Base-by-base conservation (phyloP, 1,140 invertebrate genomes). In the Agrilus planipennis region DNA sequence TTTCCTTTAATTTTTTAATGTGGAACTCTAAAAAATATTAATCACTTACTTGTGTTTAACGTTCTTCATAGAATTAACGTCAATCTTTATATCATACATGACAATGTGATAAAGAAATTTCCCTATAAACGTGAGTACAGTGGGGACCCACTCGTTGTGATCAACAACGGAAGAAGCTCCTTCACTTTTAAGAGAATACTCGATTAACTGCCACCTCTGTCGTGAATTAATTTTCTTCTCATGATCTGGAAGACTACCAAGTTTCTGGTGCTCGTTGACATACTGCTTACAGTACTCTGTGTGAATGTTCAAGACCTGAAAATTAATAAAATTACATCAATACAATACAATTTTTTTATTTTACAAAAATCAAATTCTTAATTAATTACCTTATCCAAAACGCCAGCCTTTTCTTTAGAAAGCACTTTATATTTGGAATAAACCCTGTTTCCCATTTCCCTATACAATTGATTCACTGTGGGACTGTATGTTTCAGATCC, bases 81-180 rank as follows among this genome's bases (percentile, higher is more conserved):
- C 74, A 42, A 91, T 71, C 65, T 89, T 89, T 9, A 91, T 65
- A 60, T 92, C 86, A 34, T 81, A 76, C 42, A 91, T 69, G 7
- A 94, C 80, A 20, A 93, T 86, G 36, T 85, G 79, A 54, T 89
- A 91, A 0, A 94, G 67, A 58, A 91, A 90, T 51, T 81, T 80
- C 14, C 90, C 90, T 21, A 84, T 64, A 28, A 68, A 70, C 11
- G 62, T 55, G 4, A 76, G 54, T 7, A 81, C 67, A 3, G 55
- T 49, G 0, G 83, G 78, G 3, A 49, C 47, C 86, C 85, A 90
- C 1, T 60, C 53, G 12, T 69, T 64, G 47, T 76, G 71, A 25
- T 65, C 65, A 44, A 53, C 51, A 44, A 60, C 64, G 31, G 84
- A 69, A 44, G 75, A 68, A 16, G 73, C 65, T 7, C 80, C 79